A percentile compares a stretch with the other conserved stretches of the same genome.
Evolutionary conservation across 2,113 vertebrate genomes (phyloP).

Genomic region (Periophthalmus modestus): DNA sequence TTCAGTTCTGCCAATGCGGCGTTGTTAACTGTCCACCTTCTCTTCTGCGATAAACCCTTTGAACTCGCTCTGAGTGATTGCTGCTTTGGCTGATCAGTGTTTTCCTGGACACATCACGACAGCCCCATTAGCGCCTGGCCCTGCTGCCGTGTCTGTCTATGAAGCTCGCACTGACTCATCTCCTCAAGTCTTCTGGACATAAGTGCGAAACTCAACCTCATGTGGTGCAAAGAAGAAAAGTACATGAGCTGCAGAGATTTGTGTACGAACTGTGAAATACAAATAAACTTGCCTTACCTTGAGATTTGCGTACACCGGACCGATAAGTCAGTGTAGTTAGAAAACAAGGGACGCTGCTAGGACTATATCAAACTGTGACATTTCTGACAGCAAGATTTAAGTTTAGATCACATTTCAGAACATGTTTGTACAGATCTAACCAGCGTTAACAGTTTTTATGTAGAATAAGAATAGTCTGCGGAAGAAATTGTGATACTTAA

Average conservation of each 20-base stretch:
- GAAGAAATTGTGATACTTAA: no score
- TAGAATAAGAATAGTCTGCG: no score
- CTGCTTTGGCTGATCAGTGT: slow-evolving; percentile 50
- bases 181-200: slow-evolving; percentile 67
- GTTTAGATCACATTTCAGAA: no score
- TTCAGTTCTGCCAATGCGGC: slow-evolving; percentile 19
- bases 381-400: no score
- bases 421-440: no score
- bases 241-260: slow-evolving; percentile 29
- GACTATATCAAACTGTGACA: no score
- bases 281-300: no score
- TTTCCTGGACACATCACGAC: slow-evolving; percentile 62
- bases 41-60: slow-evolving; percentile 45
- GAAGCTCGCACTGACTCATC: slow-evolving; percentile 66
- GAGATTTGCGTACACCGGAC: no score
- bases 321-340: no score
- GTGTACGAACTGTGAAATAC: no score
- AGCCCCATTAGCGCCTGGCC: slow-evolving; percentile 60
- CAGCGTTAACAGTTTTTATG: no score
- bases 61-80: slow-evolving; percentile 63
- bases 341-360: no score
- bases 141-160: slow-evolving; percentile 52
- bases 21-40: slow-evolving; percentile 26
- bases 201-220: slow-evolving; percentile 68
- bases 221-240: slow-evolving; percentile 28